Base-by-base conservation (phyloP, 2,113 vertebrate species). In the Tylochromis polylepis region DNA sequence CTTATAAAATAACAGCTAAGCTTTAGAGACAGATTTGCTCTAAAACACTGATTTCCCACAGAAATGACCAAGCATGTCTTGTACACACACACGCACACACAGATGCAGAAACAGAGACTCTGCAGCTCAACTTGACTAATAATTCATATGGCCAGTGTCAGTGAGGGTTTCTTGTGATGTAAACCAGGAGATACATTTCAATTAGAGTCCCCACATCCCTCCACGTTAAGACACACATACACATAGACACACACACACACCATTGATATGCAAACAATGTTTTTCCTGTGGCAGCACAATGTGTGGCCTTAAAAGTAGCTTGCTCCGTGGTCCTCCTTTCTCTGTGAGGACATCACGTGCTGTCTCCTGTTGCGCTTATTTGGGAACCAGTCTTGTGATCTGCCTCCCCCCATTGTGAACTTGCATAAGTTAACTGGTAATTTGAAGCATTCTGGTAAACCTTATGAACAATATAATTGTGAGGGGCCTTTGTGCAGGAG, bases 231-330 rank as follows among this genome's bases (percentile, higher is more conserved):
- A 20, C 58, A 38, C 80, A 59, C 67, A 81, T 11, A 78, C 79
- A 86, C 79, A 85, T 15, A 86, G 8, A 82, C 27, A 86, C 72
- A 83, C 83, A 72, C 82, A 87, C 85, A 86, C 83, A 43, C 89
- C 55, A 95, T 95, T 94, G 93, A 95, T 93, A 94, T 95, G 92
- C 93, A 94, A 95, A 94, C 92, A 92, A 93, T 94, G 95, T 93
- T 93, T 90, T 95, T 95, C 92, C 93, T 92, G 92, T 89, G 85
- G 88, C 86, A 92, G 84, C 93, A 95, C 94, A 96, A 95, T 95
- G 94, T 94, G 93, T 93, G 92, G 92, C 91, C 91, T 93, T 89
- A 94, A 91, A 92, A 90, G 89, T 89, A 78, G 90, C 91, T 88
- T 5, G 46, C 90, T 93, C 85, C 15, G 8, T 16, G 43, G 87